These are phyloP conservation scores for Gonioctena quinquepunctata DNA, from an alignment of 1,140 invertebrate genomes.

Conservation along the genomic window DNA sequence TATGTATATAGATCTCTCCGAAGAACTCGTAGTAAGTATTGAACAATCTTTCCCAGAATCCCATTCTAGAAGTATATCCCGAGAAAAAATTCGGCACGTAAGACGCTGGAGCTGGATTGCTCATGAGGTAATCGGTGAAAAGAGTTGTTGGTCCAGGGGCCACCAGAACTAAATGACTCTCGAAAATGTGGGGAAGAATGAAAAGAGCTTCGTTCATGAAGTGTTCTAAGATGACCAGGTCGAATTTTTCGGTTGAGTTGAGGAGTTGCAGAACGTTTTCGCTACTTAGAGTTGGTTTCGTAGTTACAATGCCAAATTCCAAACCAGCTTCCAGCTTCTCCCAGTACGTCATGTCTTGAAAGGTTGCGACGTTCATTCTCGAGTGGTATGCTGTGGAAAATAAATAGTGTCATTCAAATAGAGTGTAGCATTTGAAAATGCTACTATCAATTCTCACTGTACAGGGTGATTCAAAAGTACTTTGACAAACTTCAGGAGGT, in stretches of 20 bases:
- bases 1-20: background rate
- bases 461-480: too few species aligned
- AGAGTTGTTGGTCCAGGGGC: slow-evolving; percentile 45
- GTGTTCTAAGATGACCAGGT: slow-evolving; percentile 56
- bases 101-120: slow-evolving; percentile 51
- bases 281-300: background rate
- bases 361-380: background rate
- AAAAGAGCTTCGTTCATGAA: slow-evolving; percentile 57
- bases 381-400: background rate
- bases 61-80: slow-evolving; percentile 53
- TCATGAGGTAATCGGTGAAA: slow-evolving; percentile 43
- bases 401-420: too few species aligned
- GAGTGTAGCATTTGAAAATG: too few species aligned
- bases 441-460: too few species aligned
- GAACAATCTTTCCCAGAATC: slow-evolving; percentile 49
- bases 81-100: slow-evolving; percentile 50
- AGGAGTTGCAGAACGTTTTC: slow-evolving; percentile 28
- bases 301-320: background rate
- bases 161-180: slow-evolving; percentile 54
- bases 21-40: background rate
- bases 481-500: too few species aligned
- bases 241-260: slow-evolving; percentile 52
- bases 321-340: background rate
- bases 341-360: background rate
- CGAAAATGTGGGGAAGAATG: slow-evolving; percentile 52